Base-by-base conservation (phyloP, 2,888 invertebrate genomes). In the Strigamia transsilvanica region DNA sequence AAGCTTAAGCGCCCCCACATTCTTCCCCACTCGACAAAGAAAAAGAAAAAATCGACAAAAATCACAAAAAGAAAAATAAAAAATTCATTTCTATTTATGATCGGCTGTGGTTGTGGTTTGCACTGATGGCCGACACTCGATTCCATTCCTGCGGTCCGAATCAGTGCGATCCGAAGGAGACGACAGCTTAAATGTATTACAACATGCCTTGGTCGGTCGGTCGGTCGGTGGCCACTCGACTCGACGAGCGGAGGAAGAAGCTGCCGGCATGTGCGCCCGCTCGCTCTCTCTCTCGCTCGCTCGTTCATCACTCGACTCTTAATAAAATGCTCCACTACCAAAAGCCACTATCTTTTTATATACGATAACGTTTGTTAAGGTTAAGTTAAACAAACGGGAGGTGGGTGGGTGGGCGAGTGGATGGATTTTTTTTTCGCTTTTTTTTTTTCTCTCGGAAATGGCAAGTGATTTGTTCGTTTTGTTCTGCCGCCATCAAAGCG, bases 161-260 rank as follows among this genome's bases (percentile, higher is more conserved):
- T 73, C 73, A 32, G 73, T 73, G 73, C 73, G 27, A 27, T 73
- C 27, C 27, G 73, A 73, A 73, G 73, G 73, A 73, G 73, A 73
- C 73, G 73, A 73, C 73, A 73, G 73, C 73, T 73, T 73, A 73
- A 73, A 73, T 73, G 73, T 73, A 73, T 73, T 73, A 32, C 73
- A 73, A 73, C 73, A 73, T 73, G 73, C 73, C 73, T 73, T 73
- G 27, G 27, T 27, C 27, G 27, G n/a, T n/a, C 27, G 1, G 27
- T 27, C 27, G 27, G 1, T 27, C 10, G 73, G 7, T 73, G 73
- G 73, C 73, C 73, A 73, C 73, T 73, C 27, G 32, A 73, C n/a
- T 18, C 18, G 3, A 18, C 18, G 51, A 15, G n/a, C 6, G 6
- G 32, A 1, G 13, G n/a, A 73, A 73, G 73, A 73, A 73, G 73